Conservation (phyloP, 2,888 invertebrate genomes). For the Drosophila ezoana region DNA sequence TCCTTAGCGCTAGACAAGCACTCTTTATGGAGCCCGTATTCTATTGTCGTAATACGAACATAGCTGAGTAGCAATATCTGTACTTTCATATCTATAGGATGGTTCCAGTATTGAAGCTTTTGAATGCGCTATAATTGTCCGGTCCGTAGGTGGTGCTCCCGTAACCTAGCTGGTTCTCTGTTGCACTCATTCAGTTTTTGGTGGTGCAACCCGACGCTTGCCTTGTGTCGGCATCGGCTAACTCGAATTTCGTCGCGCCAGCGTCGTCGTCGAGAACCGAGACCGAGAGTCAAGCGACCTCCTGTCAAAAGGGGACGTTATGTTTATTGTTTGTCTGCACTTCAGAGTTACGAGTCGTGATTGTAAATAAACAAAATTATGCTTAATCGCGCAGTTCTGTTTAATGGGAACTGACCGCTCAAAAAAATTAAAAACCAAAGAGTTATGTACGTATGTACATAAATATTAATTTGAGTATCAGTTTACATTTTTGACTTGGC, state of each 20-base stretch:
- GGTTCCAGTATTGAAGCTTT: slow-evolving; percentile 18
- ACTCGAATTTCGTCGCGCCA: slow-evolving; percentile 63
- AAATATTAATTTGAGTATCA: not conserved
- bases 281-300: slow-evolving; percentile 24
- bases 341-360: slow-evolving; percentile 10
- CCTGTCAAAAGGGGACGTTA: slow-evolving; percentile 17
- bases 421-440: not conserved
- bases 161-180: slow-evolving; percentile 29
- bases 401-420: not conserved
- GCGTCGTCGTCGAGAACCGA: slow-evolving; percentile 9
- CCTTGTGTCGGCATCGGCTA: slow-evolving; percentile 14
- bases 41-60: slow-evolving; percentile 20
- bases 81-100: slow-evolving; percentile 48
- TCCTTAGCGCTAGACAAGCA: slow-evolving; percentile 56
- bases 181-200: slow-evolving; percentile 72
- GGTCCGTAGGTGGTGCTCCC: slow-evolving; percentile 17
- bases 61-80: slow-evolving; percentile 27
- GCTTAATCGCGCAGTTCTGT: slow-evolving; percentile 3
- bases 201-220: slow-evolving; percentile 57
- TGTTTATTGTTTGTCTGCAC: slow-evolving; percentile 39
- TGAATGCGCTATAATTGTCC: slow-evolving; percentile 53
- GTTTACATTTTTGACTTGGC: not conserved
- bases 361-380: slow-evolving; percentile 51
- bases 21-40: slow-evolving; percentile 13
- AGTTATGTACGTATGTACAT: not conserved